A percentile compares a stretch with the other conserved stretches of the same genome.
These are phyloP conservation scores for Linnaemya vulpina DNA, from an alignment of 2,888 invertebrate genomes.

Conservation along the genomic window DNA sequence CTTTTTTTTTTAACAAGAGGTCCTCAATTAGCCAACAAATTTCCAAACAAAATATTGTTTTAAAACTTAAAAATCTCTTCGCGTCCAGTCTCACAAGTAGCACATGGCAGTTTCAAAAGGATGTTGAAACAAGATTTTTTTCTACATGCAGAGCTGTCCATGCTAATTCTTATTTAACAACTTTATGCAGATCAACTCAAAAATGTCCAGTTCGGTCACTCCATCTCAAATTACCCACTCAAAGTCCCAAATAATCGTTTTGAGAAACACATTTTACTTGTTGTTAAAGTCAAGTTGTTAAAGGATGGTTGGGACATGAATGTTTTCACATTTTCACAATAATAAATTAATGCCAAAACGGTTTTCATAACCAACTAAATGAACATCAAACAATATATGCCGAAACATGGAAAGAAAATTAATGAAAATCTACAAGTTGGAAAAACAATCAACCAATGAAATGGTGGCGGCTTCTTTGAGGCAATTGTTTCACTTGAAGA, in stretches of 20 bases:
- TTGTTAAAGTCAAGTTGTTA: constrained; percentile 60
- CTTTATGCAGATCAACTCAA: constrained; percentile 23
- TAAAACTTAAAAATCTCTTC: neutral
- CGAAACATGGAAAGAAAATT: constrained; percentile 63
- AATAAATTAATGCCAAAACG: constrained; percentile 49
- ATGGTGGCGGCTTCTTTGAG: constrained; percentile 64
- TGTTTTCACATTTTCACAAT: constrained; percentile 63
- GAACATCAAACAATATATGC: constrained; percentile 61
- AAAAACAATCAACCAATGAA: constrained; percentile 51
- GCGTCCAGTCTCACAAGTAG: neutral
- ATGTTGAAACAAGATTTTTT: constrained; percentile 8
- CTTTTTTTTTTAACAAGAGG: too few relatives aligned
- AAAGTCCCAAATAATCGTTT: neutral
- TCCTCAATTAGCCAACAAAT: too few relatives aligned
- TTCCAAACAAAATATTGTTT: neutral
- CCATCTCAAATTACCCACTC: constrained; percentile 61
- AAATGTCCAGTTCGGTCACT: constrained; percentile 9
- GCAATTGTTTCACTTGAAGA: constrained; percentile 62
- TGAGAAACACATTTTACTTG: neutral
- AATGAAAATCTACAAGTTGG: constrained; percentile 48
- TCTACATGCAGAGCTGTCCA: constrained; percentile 11
- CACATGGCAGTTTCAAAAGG: constrained; percentile 13
- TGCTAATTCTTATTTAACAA: constrained; percentile 37
- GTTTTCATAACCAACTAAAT: constrained; percentile 34
- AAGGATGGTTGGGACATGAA: constrained; percentile 56